Percentiles rank a stretch among this genome's conserved stretches.
Conservation (phyloP, 2,888 invertebrate genomes). For the Aphidoletes aphidimyza region DNA sequence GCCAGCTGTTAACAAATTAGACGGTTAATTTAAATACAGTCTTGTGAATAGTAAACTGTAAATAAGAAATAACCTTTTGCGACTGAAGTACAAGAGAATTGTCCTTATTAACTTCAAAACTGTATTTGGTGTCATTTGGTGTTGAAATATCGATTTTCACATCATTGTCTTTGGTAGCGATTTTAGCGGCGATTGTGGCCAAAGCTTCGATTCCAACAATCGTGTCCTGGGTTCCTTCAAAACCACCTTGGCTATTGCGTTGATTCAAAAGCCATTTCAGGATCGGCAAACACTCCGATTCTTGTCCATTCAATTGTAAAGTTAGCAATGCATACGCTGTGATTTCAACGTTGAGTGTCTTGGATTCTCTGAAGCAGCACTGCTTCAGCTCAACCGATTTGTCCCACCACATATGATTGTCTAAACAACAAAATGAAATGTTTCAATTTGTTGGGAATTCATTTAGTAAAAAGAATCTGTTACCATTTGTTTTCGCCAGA, state of each 20-base stretch:
- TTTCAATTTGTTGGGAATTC: no score
- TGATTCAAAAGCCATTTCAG: slow-evolving; percentile 80
- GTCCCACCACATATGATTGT: slow-evolving; percentile 84
- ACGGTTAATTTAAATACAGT: neutral
- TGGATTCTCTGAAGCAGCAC: neutral
- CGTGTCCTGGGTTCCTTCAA: slow-evolving; percentile 81
- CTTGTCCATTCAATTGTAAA: slow-evolving; percentile 57
- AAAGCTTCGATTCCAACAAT: no score
- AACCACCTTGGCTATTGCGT: slow-evolving; percentile 75
- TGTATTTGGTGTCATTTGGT: slow-evolving; percentile 58
- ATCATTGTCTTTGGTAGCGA: slow-evolving; percentile 66
- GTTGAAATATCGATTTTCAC: slow-evolving; percentile 61
- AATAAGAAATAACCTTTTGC: slow-evolving; percentile 70
- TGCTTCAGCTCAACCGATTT: slow-evolving; percentile 62
- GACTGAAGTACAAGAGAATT: slow-evolving; percentile 87
- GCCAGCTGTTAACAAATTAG: slow-evolving; percentile 57
- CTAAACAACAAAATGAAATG: neutral
- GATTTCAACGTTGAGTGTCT: slow-evolving; percentile 75
- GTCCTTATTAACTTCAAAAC: slow-evolving; percentile 73
- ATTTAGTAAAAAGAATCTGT: no score
- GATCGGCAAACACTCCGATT: slow-evolving; percentile 68
- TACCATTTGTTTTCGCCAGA: slow-evolving; percentile 67
- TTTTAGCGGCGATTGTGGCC: no score
- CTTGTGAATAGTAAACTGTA: neutral
- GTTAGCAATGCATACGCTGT: slow-evolving; percentile 89